Conservation (phyloP, 1,140 invertebrate species). For the Hermetia illucens region DNA sequence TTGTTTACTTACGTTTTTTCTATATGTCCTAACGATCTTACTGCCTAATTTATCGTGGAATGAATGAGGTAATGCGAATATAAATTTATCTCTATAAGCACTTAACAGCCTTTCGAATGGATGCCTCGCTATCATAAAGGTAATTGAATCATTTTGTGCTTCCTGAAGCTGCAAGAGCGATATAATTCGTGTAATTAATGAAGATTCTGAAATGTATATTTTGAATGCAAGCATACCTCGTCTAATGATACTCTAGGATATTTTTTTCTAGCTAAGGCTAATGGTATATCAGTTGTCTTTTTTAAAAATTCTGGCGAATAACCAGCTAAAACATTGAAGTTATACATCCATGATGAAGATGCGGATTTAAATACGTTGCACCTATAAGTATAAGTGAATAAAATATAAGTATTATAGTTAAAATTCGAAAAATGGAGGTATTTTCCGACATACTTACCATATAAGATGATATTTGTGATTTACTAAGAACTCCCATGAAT, state of each 20-base stretch:
- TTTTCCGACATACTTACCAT: slow-evolving; percentile 39
- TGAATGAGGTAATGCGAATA: slow-evolving; percentile 63
- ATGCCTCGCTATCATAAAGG: slow-evolving; percentile 78
- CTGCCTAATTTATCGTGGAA: slow-evolving; percentile 64
- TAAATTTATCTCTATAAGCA: slow-evolving; percentile 79
- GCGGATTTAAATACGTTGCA: slow-evolving; percentile 79
- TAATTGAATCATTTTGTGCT: slow-evolving; percentile 43
- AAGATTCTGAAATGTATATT: background rate
- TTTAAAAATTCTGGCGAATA: slow-evolving; percentile 61
- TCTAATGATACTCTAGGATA: slow-evolving; percentile 58
- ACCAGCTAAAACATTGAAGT: slow-evolving; percentile 70
- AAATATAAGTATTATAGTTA: slow-evolving; percentile 10
- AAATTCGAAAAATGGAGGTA: slow-evolving; percentile 9
- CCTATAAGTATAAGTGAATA: no score
- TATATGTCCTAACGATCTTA: slow-evolving; percentile 57
- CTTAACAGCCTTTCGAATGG: slow-evolving; percentile 79
- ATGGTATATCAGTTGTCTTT: slow-evolving; percentile 57
- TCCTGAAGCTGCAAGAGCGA: slow-evolving; percentile 16
- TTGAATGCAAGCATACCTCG: slow-evolving; percentile 40
- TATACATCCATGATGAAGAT: slow-evolving; percentile 80
- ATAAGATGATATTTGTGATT: slow-evolving; percentile 63
- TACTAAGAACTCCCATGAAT: slow-evolving; percentile 73
- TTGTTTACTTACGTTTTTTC: slow-evolving; percentile 33
- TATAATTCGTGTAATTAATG: background rate
- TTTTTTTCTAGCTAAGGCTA: slow-evolving; percentile 58